Base-by-base conservation (phyloP, 2,113 vertebrate species). In the Electrona antarctica region DNA sequence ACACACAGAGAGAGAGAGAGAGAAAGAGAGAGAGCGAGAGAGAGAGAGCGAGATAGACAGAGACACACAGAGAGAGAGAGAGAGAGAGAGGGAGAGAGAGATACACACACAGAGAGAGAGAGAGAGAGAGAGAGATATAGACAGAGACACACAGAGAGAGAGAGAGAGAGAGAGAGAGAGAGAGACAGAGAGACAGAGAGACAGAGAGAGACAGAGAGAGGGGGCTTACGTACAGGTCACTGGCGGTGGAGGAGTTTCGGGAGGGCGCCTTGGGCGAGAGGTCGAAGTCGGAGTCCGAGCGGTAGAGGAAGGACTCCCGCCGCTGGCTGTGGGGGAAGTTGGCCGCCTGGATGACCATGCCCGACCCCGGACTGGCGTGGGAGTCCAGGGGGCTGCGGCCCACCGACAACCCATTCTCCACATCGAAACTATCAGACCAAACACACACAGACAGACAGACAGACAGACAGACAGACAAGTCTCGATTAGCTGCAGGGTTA, bases 231-330 rank as follows among this genome's bases (percentile, higher is more conserved):
- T 87, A 98, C 97, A 96, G 86, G 87, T 98, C 96, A 0, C 95
- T 96, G 88, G 94, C 93, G 0, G 91, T 90, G 10, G 97, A 97
- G 7, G 96, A 94, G 86, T 96, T 97, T 81, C 95, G 90, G 80
- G 96, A 96, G 78, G 95, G 93, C 83, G 91, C 89, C 82, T 96
- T 97, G 0, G 96, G 94, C 1, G 95, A 97, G 59, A 97, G 93
- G 82, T 98, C 96, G 2, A 95, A 96, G 91, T 97, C 96, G 0
- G 96, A 97, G 89, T 98, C 96, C 0, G 96, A 96, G 71, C 96
- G 95, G 90, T 98, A 98, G 0, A 98, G 94, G 92, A 98, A 98
- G 74, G 96, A 97, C 85, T 97, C 96, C 0, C 96, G 90, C 54
- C 96, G 92, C 88, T 97, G 96, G 78, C 94, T 92, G 14, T 97